phyloP scores from a whole-genome alignment of 2,797 vertebrate genomes.

The Pipistrellus nathusii region DNA sequence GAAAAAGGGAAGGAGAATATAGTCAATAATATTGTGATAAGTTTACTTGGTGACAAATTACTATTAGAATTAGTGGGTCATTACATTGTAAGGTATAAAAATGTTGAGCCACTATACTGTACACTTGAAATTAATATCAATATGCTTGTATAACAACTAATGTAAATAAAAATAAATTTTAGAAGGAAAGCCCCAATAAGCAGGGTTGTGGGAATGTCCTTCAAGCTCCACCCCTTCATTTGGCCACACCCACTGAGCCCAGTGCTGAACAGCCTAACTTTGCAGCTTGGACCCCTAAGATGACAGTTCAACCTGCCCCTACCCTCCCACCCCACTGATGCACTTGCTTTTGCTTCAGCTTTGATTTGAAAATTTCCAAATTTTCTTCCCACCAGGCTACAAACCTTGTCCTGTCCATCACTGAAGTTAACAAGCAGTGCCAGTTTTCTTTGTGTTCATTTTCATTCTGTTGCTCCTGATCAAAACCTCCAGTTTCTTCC shows the following conservation, averaged over 20 bases:
- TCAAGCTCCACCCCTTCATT: fast-evolving
- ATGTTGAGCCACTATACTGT: neutral
- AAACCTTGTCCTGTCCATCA: fast-evolving
- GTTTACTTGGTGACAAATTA: neutral
- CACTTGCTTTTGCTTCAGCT: conserved; percentile 6
- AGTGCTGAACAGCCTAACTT: neutral
- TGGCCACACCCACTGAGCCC: neutral
- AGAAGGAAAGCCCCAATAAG: neutral
- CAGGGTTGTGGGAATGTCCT: too few species aligned
- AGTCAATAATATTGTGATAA: neutral
- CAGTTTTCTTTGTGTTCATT: fast-evolving
- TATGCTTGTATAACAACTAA: neutral
- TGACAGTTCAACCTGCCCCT: neutral
- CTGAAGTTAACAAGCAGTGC: neutral
- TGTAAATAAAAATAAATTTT: neutral
- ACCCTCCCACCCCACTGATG: too few species aligned
- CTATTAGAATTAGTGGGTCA: neutral
- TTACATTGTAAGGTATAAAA: neutral
- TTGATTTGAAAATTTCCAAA: neutral
- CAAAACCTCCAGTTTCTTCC: neutral
- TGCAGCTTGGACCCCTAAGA: neutral
- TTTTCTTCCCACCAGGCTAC: neutral
- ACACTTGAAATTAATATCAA: neutral
- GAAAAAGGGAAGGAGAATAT: neutral
- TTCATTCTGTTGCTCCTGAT: neutral